Conservation (phyloP, 2,113 vertebrate species). For the Corvus moneduloides region DNA sequence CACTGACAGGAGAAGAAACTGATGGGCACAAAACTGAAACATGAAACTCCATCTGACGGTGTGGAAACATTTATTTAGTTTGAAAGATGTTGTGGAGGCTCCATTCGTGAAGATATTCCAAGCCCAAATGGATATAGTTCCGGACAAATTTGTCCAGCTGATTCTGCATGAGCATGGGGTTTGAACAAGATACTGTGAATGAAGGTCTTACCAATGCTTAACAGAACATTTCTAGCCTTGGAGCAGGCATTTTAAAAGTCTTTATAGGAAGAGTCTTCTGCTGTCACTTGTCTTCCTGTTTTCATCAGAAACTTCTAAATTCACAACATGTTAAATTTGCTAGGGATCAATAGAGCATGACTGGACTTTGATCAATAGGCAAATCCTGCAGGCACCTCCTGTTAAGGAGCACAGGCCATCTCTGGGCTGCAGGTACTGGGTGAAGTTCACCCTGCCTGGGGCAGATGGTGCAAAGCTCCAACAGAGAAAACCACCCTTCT, state of each 20-base stretch:
- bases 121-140: not conserved
- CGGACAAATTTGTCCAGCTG: not conserved
- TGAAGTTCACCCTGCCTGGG: not conserved
- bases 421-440: not conserved
- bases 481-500: not conserved
- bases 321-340: not conserved
- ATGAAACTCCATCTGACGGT: not conserved
- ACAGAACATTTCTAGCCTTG: not conserved
- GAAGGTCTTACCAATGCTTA: not conserved
- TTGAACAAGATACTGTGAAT: not conserved
- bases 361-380: not conserved
- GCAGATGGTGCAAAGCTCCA: not conserved
- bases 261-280: not conserved
- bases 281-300: not conserved
- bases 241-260: not conserved
- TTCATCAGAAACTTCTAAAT: not conserved
- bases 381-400: not conserved
- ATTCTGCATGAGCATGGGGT: not conserved
- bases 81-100: not conserved
- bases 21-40: not conserved
- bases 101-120: not conserved
- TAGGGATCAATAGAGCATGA: not conserved
- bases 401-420: not conserved
- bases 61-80: not conserved
- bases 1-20: not conserved